Conservation (phyloP, 2,797 vertebrate genomes). For the Tauraco hartlaubi region DNA sequence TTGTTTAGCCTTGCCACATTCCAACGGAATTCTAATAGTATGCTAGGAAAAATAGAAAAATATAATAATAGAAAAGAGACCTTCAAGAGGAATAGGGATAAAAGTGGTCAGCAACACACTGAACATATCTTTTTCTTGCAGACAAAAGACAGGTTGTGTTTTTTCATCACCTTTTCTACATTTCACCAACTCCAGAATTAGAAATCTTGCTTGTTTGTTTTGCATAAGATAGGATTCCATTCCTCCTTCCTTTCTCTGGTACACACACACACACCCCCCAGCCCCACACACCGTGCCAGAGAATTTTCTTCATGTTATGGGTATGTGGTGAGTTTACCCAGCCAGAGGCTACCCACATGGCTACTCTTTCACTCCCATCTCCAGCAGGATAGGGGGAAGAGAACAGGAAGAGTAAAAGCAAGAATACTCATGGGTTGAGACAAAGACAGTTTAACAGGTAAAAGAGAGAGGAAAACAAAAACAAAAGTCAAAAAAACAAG, state of each 20-base stretch:
- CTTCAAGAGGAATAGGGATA: neutral
- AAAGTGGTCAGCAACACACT: neutral
- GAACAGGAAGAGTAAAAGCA: neutral
- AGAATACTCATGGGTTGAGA: neutral
- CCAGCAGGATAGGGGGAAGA: neutral
- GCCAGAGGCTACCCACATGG: neutral
- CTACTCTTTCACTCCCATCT: neutral
- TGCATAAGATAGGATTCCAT: neutral
- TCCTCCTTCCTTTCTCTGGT: neutral
- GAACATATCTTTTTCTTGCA: neutral
- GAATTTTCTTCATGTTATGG: neutral
- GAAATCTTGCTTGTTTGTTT: neutral
- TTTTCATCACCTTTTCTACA: neutral
- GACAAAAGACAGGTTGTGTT: neutral
- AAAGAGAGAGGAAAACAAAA: neutral
- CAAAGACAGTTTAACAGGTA: neutral
- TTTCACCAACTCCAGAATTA: neutral
- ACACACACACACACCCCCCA: neutral
- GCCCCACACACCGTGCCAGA: neutral
- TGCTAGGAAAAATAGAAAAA: accelerated
- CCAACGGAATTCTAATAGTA: neutral
- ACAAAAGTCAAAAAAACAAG: neutral
- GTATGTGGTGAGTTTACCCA: neutral
- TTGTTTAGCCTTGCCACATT: neutral
- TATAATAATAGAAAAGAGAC: neutral